phyloP scores from a whole-genome alignment of 2,113 vertebrate species.

The Lates calcarifer region DNA sequence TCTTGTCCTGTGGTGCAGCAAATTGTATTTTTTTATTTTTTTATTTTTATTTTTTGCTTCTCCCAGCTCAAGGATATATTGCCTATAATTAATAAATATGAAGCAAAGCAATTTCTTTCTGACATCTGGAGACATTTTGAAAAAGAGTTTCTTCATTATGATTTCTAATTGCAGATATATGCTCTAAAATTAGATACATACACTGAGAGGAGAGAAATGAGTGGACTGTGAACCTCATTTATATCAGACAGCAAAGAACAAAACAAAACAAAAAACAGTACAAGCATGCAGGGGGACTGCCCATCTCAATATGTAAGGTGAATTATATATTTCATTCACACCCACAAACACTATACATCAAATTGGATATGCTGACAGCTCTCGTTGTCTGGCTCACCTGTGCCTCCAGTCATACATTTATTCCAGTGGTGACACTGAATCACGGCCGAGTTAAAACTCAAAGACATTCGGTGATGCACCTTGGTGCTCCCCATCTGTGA shows the following conservation, averaged over 20 bases:
- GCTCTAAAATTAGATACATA: slow-evolving; percentile 14
- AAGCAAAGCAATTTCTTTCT: slow-evolving; percentile 44
- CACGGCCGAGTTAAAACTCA: slow-evolving; percentile 36
- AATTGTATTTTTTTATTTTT: slow-evolving; percentile 69
- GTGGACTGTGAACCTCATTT: slow-evolving; percentile 1
- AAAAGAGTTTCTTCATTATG: slow-evolving; percentile 1
- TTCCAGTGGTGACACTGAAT: slow-evolving; percentile 30
- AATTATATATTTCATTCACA: slow-evolving; percentile 39
- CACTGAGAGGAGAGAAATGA: background rate
- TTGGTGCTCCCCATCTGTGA: slow-evolving; percentile 44
- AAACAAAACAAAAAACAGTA: slow-evolving; percentile 8
- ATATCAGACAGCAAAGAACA: slow-evolving; percentile 9
- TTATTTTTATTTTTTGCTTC: background rate
- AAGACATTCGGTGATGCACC: slow-evolving; percentile 38
- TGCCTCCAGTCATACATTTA: slow-evolving; percentile 49
- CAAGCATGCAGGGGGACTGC: background rate
- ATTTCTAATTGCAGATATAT: slow-evolving; percentile 25
- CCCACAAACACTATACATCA: slow-evolving; percentile 22
- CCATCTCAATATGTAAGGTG: slow-evolving; percentile 9
- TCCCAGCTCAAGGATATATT: slow-evolving; percentile 51
- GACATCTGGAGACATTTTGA: slow-evolving; percentile 40
- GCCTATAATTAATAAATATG: slow-evolving; percentile 75
- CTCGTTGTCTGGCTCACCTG: slow-evolving; percentile 53
- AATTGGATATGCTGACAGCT: slow-evolving; percentile 38
- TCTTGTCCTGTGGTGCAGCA: slow-evolving; percentile 69